These are phyloP conservation scores for Phyllopteryx taeniolatus DNA, from an alignment of 2,113 vertebrate genomes.

Conservation along the genomic window DNA sequence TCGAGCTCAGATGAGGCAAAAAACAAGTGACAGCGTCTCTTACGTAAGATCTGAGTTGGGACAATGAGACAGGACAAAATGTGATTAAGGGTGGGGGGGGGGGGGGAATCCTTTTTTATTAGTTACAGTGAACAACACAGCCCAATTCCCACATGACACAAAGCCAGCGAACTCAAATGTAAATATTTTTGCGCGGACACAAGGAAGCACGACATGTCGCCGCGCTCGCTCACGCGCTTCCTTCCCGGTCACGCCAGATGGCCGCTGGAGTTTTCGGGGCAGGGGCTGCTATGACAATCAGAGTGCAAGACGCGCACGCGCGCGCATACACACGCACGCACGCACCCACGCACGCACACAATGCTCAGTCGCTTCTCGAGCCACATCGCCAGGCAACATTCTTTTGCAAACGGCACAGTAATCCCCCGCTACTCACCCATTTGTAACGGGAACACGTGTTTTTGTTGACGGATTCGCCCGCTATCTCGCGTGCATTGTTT, in stretches of 20 bases:
- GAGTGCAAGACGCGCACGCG: constrained; percentile 56
- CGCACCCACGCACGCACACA: constrained; percentile 47
- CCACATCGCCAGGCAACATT: constrained; percentile 48
- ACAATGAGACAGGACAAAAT: not conserved
- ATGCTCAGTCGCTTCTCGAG: constrained; percentile 34
- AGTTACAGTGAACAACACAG: not conserved
- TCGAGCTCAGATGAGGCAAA: not conserved
- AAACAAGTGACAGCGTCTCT: constrained; percentile 14
- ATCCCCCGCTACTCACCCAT: not conserved
- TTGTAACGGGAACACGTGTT: not conserved
- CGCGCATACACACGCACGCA: no score
- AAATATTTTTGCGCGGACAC: constrained; percentile 65
- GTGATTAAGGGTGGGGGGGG: not conserved
- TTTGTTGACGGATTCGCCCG: no score
- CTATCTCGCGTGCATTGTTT: no score
- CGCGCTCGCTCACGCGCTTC: constrained; percentile 18
- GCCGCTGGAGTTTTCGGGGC: constrained; percentile 58
- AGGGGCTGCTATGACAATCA: constrained; percentile 22
- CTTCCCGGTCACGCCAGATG: constrained; percentile 65
- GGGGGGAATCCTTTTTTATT: not conserved
- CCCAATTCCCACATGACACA: constrained; percentile 33
- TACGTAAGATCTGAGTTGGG: not conserved
- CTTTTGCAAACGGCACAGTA: not conserved
- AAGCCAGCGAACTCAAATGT: constrained; percentile 51
- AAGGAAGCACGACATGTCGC: constrained; percentile 38